Evolutionary conservation across 2,888 invertebrate species (phyloP).

Genomic region (Eudemis profundana): DNA sequence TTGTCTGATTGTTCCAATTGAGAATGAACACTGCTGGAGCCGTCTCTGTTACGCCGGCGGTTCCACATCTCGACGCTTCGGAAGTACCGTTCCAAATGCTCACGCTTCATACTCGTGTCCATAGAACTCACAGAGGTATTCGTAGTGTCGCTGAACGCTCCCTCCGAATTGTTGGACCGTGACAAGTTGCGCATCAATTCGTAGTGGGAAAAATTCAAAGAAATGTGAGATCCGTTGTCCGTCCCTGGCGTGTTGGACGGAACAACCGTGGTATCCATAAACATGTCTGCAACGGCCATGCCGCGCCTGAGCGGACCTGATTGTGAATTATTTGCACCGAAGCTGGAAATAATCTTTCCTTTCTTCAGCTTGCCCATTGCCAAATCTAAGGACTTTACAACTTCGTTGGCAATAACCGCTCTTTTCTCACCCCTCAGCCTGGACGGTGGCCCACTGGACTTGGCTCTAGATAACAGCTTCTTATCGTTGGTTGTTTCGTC

Average conservation of each 20-base stretch:
- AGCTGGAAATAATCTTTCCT: constrained; percentile 63
- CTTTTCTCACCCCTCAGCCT: constrained; percentile 64
- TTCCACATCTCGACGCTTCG: constrained; percentile 75
- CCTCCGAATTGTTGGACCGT: constrained; percentile 69
- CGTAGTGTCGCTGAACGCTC: constrained; percentile 68
- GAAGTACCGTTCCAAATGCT: constrained; percentile 75
- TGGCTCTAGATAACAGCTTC: constrained; percentile 61
- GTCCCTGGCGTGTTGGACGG: constrained; percentile 52
- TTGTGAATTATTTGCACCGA: constrained; percentile 48
- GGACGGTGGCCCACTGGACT: constrained; percentile 56
- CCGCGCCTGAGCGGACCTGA: constrained; percentile 49
- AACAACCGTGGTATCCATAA: constrained; percentile 58
- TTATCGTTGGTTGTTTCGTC: constrained; percentile 57
- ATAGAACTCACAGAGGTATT: constrained; percentile 55
- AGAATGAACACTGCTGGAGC: constrained; percentile 53
- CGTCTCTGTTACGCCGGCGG: constrained; percentile 52
- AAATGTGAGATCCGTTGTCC: constrained; percentile 69
- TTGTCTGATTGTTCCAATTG: constrained; percentile 51
- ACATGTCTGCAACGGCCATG: constrained; percentile 54
- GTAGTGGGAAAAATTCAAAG: constrained; percentile 78
- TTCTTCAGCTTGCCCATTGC: constrained; percentile 69
- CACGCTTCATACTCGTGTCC: constrained; percentile 65
- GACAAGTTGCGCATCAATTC: constrained; percentile 76
- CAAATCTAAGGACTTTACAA: constrained; percentile 67
- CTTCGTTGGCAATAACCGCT: constrained; percentile 67